phyloP scores from a whole-genome alignment of 2,113 vertebrate genomes.

The Pterocles gutturalis region DNA sequence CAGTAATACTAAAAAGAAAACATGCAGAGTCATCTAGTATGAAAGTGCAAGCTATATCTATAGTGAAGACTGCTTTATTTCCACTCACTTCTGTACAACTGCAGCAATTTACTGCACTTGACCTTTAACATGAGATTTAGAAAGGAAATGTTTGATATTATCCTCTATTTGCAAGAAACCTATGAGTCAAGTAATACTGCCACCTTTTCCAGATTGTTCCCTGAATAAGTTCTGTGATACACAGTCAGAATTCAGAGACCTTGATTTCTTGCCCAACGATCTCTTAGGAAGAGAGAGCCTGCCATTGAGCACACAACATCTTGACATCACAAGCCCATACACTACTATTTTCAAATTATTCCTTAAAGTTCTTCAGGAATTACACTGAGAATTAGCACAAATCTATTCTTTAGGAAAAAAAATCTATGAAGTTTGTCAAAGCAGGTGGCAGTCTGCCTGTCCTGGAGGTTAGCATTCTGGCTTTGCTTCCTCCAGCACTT shows the following conservation, averaged over 20 bases:
- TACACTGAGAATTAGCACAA: background rate
- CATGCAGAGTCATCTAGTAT: background rate
- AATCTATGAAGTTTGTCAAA: background rate
- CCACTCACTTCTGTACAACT: slow-evolving; percentile 1
- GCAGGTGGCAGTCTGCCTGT: background rate
- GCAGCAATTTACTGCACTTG: slow-evolving; percentile 46
- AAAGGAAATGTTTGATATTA: slow-evolving; percentile 51
- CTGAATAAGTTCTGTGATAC: slow-evolving; percentile 27
- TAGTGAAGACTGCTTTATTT: background rate
- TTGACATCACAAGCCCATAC: background rate
- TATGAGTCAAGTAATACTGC: slow-evolving; percentile 21
- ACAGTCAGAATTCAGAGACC: background rate
- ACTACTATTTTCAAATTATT: background rate
- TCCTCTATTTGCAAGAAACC: slow-evolving; percentile 31
- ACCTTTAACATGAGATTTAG: slow-evolving; percentile 63
- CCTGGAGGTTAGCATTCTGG: background rate
- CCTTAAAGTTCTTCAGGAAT: background rate
- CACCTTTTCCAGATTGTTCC: slow-evolving; percentile 35
- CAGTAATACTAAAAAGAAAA: background rate
- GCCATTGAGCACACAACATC: background rate
- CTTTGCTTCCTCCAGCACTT: background rate
- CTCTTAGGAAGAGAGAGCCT: background rate
- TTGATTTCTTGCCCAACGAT: background rate
- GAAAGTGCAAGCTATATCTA: background rate
- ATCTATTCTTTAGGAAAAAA: background rate